Percentiles rank a stretch among this genome's conserved stretches.
These are phyloP conservation scores for Trissoscelio sp. DNA, from an alignment of 2,888 invertebrate genomes.

Conservation along the genomic window DNA sequence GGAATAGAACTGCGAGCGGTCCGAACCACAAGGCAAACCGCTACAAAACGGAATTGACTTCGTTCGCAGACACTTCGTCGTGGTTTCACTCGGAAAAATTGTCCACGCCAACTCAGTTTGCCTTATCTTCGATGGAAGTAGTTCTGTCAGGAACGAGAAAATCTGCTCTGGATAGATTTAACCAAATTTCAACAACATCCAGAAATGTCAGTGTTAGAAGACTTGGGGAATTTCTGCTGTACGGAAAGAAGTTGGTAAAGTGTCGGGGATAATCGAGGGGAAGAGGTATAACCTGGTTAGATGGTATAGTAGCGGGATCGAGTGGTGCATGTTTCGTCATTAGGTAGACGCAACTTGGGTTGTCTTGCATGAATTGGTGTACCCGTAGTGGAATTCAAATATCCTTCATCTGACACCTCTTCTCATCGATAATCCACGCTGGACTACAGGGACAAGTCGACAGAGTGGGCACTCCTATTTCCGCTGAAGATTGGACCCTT, in stretches of 20 bases:
- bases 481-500: conserved; percentile 85
- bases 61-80: no score
- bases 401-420: conserved; percentile 1
- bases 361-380: conserved; percentile 34
- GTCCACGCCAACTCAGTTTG: no score
- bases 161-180: no score
- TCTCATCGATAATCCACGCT: conserved; percentile 69
- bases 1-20: no score
- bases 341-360: conserved; percentile 10
- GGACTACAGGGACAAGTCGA: conserved; percentile 84
- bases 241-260: neutral
- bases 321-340: conserved; percentile 19
- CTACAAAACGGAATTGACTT: no score
- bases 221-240: no score
- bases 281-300: conserved; percentile 34
- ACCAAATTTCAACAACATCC: no score
- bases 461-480: conserved; percentile 86
- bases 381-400: neutral
- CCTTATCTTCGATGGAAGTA: no score
- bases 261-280: conserved; percentile 33
- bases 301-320: neutral
- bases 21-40: no score
- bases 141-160: no score
- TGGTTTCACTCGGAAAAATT: no score
- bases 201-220: no score